Evolutionary conservation across 2,113 vertebrate genomes (phyloP), one percentile per base, ranked within the genome.

Genomic region (Grantiella picta): DNA sequence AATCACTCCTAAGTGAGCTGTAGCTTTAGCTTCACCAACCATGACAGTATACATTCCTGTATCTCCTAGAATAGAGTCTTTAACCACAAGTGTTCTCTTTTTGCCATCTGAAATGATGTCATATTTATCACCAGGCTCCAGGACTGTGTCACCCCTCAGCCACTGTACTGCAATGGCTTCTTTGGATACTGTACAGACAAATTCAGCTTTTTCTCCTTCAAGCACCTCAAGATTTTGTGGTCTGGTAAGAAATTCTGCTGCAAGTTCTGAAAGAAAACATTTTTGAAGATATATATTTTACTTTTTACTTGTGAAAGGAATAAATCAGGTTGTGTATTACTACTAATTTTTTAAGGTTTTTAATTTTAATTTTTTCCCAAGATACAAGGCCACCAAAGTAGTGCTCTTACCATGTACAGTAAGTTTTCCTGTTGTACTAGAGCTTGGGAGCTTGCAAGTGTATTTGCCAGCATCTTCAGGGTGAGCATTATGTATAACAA

Each of bases 171-270:
- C 96, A 65, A 98, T 99, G 56, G 97, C 98, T 44, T 99, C 99
- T 89, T 99, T 99, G 71, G 99, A 99, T 82, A 99, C 99, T 7
- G 99, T 97, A 95, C 99, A 99, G 77, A 97, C 97, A 98, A 99
- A 99, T 96, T 99, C 98, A 42, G 99, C 99, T 95, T 98, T 99
- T 95, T 99, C 98, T 94, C 99, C 99, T 97, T 99, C 99, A 92
- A 99, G 98, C 82, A 99, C 98, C 91, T 99, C 99, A 95, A 98
- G 96, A 86, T 98, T 99, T 90, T 99, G 98, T 79, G 99, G 99
- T 94, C 98, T 98, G 64, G 98, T 98, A 92, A 99, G 98, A 96
- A 99, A 99, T 97, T 99, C 99, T 60, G 99, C 99, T 33, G 99
- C 99, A 96, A 99, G 98, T 97, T 99, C 99, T 99, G 82, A 82